Base-by-base conservation (phyloP, 2,113 vertebrate genomes). In the Tetraodon nigroviridis region DNA sequence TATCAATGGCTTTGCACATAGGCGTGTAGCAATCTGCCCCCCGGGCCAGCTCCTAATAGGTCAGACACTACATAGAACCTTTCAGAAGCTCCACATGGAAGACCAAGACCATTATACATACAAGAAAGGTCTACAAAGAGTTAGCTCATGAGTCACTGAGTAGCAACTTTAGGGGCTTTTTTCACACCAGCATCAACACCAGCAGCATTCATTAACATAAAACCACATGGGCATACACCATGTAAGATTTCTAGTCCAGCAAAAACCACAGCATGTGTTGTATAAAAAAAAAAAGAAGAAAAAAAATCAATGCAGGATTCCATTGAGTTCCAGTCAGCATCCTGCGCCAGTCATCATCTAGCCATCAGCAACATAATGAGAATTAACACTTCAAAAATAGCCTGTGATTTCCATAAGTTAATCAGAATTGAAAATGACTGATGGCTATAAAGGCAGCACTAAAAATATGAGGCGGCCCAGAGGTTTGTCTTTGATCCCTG, bases 341-440 rank as follows among this genome's bases (percentile, higher is more conserved):
- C 15, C 18, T 16, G 14, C 56, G 73, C 79, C 76, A 74, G 63
- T 82, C 82, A 81, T 62, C 46, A 58, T 78, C 79, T 52, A 55
- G 8, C 51, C 67, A 54, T 75, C 71, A 68, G 58, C 60, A 69
- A 58, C 47, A 64, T 71, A 73, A 83, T 77, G 60, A 62, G 64
- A 80, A 85, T 81, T 80, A 77, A 86, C 79, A 84, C 62, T 70
- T 78, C 71, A 76, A 75, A 81, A 85, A 79, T 76, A 79, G 72
- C 47, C 16, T 55, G 47, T 45, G 56, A 79, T 84, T 85, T 88
- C 70, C 75, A 82, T 79, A 71, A 74, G 10, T 79, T 84, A 83
- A 88, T 80, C 71, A 79, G 58, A 47, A 84, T 79, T 82, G 73
- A 84, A 84, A 66, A 78, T 82, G 81, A 84, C 75, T 79, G 82